phyloP scores from a whole-genome alignment of 2,888 invertebrate species.

The Sicus ferrugineus region DNA sequence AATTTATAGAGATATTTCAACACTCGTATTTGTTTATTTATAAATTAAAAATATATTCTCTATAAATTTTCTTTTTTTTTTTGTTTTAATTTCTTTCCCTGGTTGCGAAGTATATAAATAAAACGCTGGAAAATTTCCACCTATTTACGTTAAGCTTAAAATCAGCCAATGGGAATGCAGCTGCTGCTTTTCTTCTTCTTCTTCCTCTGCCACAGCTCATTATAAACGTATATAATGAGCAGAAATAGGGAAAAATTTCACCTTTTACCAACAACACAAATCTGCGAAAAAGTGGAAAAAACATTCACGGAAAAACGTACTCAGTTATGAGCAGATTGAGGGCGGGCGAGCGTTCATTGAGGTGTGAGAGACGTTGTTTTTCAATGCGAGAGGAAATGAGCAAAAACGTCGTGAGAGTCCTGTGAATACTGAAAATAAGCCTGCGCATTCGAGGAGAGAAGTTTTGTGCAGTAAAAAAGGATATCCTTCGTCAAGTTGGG shows the following conservation, averaged over 20 bases:
- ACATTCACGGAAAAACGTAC: neutral
- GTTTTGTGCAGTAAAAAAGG: neutral
- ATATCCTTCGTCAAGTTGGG: constrained; percentile 7
- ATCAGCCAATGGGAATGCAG: constrained; percentile 8
- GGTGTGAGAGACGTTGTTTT: neutral
- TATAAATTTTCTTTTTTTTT: too few species aligned
- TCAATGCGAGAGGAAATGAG: neutral
- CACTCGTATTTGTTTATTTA: too few species aligned
- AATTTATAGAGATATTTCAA: neutral
- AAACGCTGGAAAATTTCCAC: neutral
- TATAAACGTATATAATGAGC: constrained; percentile 4
- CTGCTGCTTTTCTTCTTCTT: neutral
- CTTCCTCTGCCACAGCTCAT: neutral
- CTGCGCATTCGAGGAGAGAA: neutral
- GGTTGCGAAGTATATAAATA: neutral
- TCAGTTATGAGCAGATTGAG: neutral
- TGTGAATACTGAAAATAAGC: neutral
- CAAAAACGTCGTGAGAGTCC: neutral
- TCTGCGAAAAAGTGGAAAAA: neutral
- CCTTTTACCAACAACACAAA: neutral
- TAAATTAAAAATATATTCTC: too few species aligned
- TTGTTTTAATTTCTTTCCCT: neutral
- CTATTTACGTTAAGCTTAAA: neutral
- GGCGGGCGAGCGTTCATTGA: neutral
- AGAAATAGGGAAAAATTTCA: neutral